These are phyloP conservation scores for Schlechtendalia chinensis DNA, from an alignment of 1,140 invertebrate species.

Conservation along the genomic window DNA sequence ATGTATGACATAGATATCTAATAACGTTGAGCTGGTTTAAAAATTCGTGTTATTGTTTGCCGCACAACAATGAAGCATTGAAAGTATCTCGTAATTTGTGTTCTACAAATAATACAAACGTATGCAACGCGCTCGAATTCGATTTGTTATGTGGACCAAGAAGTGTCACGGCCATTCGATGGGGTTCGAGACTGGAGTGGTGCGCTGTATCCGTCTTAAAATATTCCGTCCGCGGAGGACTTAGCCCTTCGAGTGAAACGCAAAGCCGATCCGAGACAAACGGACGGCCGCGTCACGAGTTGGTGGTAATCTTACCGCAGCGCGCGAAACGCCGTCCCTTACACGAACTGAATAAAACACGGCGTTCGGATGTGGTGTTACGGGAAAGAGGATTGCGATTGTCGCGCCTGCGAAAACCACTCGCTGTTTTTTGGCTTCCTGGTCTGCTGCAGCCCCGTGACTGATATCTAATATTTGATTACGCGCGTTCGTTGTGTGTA, in stretches of 20 bases:
- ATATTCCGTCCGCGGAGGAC: not conserved
- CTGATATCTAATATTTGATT: too few relatives aligned
- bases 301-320: conserved; percentile 9
- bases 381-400: too few relatives aligned
- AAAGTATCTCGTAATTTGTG: not conserved
- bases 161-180: conserved; percentile 1
- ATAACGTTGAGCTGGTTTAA: not conserved
- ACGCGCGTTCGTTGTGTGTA: too few relatives aligned
- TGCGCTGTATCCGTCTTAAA: conserved; percentile 8
- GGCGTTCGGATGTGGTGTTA: too few relatives aligned
- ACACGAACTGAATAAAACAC: not conserved
- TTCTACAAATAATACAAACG: not conserved
- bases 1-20: too few relatives aligned
- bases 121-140: not conserved
- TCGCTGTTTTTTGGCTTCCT: too few relatives aligned
- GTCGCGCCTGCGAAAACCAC: too few relatives aligned
- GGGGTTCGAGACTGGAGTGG: not conserved
- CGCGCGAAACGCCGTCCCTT: not conserved
- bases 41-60: not conserved
- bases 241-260: conserved; percentile 30
- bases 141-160: conserved; percentile 9
- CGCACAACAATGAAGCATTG: not conserved
- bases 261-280: conserved; percentile 28
- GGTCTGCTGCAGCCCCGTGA: too few relatives aligned
- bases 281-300: not conserved